A percentile compares a stretch with the other conserved stretches of the same genome.
These are phyloP conservation scores for Pentamera pediparva DNA, from an alignment of 53 echinoderm and acorn worm species.

Conservation along the genomic window DNA sequence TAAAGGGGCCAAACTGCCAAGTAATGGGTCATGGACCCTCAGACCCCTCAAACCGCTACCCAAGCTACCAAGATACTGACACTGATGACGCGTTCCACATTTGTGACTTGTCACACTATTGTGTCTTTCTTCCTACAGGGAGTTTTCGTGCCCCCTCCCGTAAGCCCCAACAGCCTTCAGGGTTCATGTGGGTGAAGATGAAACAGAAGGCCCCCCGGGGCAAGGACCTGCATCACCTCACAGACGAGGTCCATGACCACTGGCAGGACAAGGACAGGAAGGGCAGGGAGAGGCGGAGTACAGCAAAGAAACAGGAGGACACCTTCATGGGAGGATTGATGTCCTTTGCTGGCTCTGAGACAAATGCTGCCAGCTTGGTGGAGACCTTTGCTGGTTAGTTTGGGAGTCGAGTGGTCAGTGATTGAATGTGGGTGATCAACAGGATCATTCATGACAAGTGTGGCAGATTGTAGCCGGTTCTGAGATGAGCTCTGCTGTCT, in stretches of 20 bases:
- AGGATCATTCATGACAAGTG: background rate
- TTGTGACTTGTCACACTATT: too few relatives aligned
- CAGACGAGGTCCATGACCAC: slow-evolving; percentile 63
- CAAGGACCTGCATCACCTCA: slow-evolving; percentile 52
- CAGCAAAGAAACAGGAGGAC: slow-evolving; percentile 71
- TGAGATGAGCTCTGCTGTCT: too few relatives aligned
- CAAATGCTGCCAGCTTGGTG: slow-evolving; percentile 47
- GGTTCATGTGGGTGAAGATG: slow-evolving; percentile 83
- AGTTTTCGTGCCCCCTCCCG: slow-evolving; percentile 55
- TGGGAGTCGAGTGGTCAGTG: background rate
- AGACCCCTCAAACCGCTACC: too few relatives aligned
- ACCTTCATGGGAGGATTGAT: slow-evolving; percentile 77
- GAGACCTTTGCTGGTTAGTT: slow-evolving; percentile 74
- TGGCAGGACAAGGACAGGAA: slow-evolving; percentile 81
- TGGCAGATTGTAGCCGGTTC: too few relatives aligned
- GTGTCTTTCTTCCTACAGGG: slow-evolving; percentile 27
- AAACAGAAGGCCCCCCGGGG: slow-evolving; percentile 48
- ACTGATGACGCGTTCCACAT: too few relatives aligned
- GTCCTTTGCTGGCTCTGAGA: slow-evolving; percentile 63
- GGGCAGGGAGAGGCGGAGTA: slow-evolving; percentile 49
- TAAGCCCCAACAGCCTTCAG: slow-evolving; percentile 67
- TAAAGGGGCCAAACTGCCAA: too few relatives aligned
- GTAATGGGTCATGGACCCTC: too few relatives aligned
- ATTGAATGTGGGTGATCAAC: background rate
- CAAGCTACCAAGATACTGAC: too few relatives aligned